phyloP scores from a whole-genome alignment of 2,797 vertebrate genomes.

The Crenuchus spilurus region DNA sequence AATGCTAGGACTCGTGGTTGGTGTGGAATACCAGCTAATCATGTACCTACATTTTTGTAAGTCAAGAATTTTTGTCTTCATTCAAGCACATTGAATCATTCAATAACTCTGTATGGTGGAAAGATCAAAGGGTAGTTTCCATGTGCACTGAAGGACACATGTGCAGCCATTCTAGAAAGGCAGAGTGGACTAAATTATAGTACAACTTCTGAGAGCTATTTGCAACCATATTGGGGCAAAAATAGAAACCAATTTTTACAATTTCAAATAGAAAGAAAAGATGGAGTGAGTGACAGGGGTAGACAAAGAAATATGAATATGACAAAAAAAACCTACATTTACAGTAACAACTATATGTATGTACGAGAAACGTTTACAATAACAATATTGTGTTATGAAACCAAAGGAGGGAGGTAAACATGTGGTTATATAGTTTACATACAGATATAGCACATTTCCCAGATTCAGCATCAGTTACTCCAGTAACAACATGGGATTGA shows the following conservation, averaged over 20 bases:
- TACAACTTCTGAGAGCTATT: neutral
- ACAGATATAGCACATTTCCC: neutral
- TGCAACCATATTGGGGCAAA: too few relatives aligned
- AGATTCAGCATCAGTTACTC: neutral
- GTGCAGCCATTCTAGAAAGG: too few relatives aligned
- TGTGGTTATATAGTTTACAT: neutral
- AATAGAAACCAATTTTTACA: too few relatives aligned
- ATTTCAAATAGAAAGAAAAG: neutral
- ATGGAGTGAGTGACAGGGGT: neutral
- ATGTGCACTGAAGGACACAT: too few relatives aligned
- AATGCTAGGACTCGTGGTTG: too few relatives aligned
- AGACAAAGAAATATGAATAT: neutral
- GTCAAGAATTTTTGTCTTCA: too few relatives aligned
- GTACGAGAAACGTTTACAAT: neutral
- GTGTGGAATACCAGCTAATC: too few relatives aligned
- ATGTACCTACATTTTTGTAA: too few relatives aligned
- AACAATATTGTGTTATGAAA: neutral
- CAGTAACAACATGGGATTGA: neutral
- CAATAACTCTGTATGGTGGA: neutral
- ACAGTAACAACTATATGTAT: neutral
- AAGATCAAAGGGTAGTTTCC: neutral
- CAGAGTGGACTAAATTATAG: too few relatives aligned
- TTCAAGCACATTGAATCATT: too few relatives aligned
- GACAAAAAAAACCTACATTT: neutral
- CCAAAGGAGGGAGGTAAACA: neutral